Evolutionary conservation across 2,113 vertebrate genomes (phyloP).

Genomic region (Poicephalus meyeri): DNA sequence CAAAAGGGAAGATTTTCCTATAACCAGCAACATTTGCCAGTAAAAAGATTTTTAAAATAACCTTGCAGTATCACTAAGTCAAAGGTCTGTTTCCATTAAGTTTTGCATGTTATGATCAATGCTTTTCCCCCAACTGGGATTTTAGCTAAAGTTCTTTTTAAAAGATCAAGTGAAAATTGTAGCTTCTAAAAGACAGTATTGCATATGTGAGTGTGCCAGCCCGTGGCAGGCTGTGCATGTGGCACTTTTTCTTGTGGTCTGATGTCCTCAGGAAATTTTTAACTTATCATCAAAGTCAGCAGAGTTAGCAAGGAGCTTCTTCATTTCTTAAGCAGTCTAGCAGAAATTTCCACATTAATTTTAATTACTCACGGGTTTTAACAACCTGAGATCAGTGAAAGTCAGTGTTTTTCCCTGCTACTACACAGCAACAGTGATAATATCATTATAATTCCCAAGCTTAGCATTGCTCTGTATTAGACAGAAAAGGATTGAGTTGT

Average conservation of each 20-base stretch:
- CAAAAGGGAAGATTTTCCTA: not conserved
- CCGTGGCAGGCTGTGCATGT: not conserved
- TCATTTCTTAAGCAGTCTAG: conserved; percentile 25
- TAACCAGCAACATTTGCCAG: not conserved
- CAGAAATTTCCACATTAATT: conserved; percentile 47
- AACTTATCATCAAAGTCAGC: conserved; percentile 1
- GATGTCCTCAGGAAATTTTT: conserved; percentile 24
- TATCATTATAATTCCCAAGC: not conserved
- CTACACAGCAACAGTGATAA: not conserved
- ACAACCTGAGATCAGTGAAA: conserved; percentile 33
- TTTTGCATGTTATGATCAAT: not conserved
- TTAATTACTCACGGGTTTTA: conserved; percentile 36
- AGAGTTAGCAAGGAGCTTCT: not conserved
- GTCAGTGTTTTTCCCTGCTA: not conserved
- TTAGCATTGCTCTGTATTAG: not conserved
- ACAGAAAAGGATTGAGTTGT: not conserved
- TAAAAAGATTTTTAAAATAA: not conserved
- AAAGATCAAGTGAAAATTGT: not conserved
- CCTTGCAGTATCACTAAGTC: not conserved
- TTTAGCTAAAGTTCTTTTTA: not conserved
- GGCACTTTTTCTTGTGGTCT: not conserved
- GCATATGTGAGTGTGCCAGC: not conserved
- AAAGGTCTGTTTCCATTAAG: not conserved
- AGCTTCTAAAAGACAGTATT: not conserved
- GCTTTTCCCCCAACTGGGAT: not conserved